A percentile compares a stretch with the other conserved stretches of the same genome.
phyloP scores from a whole-genome alignment of 2,797 vertebrate genomes.

The Dipus sagitta region DNA sequence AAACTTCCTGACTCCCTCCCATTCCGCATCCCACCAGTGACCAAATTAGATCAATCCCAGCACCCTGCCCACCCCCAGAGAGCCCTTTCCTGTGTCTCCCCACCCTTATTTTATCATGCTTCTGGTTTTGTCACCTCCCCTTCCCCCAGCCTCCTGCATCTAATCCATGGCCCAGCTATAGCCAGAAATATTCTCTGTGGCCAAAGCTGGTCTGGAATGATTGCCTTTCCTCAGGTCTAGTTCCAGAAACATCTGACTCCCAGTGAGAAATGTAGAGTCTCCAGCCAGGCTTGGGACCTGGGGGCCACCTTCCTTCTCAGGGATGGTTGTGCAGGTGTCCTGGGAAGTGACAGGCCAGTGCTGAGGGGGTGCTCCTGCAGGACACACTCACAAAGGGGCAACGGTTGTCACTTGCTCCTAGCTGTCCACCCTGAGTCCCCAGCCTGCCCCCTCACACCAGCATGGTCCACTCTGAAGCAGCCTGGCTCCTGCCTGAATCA shows the following conservation, averaged over 20 bases:
- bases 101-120: accelerated
- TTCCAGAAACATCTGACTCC: not conserved
- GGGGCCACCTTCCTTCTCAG: too few species aligned
- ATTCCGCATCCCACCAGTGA: not conserved
- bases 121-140: not conserved
- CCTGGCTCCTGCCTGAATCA: too few species aligned
- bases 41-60: not conserved
- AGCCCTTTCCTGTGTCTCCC: not conserved
- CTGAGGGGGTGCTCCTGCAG: too few species aligned
- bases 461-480: not conserved
- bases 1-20: not conserved
- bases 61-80: too few species aligned
- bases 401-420: too few species aligned
- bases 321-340: not conserved
- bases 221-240: too few species aligned
- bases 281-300: not conserved
- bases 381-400: not conserved
- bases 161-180: accelerated
- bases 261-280: not conserved
- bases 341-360: not conserved
- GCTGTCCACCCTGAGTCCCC: not conserved
- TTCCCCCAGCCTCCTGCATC: not conserved
- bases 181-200: not conserved
- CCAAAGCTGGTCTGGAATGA: too few species aligned
- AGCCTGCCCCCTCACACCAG: not conserved